These are phyloP conservation scores for Boulengeromyrus knoepffleri DNA, from an alignment of 2,113 vertebrate genomes.

Conservation along the genomic window DNA sequence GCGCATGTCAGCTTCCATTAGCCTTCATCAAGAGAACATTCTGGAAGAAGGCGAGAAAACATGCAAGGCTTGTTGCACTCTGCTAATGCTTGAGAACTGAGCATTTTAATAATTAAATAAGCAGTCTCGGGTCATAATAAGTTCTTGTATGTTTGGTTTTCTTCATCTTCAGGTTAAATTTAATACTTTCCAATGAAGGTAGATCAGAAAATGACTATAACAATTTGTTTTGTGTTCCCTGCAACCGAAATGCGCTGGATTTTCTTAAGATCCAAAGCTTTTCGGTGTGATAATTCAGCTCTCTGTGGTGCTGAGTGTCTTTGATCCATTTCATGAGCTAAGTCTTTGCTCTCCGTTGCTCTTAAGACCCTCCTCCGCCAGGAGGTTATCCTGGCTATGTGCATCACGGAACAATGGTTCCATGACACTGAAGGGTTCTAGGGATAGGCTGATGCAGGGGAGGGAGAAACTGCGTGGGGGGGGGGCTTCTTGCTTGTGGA, in stretches of 20 bases:
- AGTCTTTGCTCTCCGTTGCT: neutral
- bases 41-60: constrained; percentile 27
- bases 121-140: neutral
- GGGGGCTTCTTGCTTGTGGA: neutral
- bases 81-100: constrained; percentile 11
- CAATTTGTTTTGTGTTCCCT: neutral
- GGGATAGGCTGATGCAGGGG: neutral
- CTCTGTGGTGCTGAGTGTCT: neutral
- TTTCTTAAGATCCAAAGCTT: neutral
- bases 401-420: neutral
- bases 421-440: neutral
- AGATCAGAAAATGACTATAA: neutral
- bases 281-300: neutral
- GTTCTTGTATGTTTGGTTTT: neutral
- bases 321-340: neutral
- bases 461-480: neutral
- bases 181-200: neutral
- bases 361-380: neutral
- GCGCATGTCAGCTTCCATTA: constrained; percentile 23
- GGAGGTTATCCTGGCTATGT: neutral
- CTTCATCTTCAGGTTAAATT: neutral
- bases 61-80: constrained; percentile 15
- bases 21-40: constrained; percentile 32
- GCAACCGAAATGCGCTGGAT: neutral
- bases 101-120: constrained; percentile 39